phyloP scores from a whole-genome alignment of 2,888 invertebrate species.

The Abrostola tripartita region DNA sequence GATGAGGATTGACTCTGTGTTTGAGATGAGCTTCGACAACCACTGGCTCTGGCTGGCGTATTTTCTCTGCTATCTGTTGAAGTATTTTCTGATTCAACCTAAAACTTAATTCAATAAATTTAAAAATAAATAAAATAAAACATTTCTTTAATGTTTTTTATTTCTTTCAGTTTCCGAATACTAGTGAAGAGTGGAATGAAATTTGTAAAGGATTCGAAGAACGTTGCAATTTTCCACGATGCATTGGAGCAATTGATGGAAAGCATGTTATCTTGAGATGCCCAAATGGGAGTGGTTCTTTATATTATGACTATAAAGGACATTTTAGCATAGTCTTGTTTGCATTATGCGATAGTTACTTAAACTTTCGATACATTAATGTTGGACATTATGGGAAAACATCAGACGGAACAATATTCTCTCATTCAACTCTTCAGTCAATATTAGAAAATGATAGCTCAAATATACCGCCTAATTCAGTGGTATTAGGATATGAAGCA shows the following conservation, averaged over 20 bases:
- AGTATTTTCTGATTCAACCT: constrained; percentile 38
- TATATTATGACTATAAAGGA: too few relatives aligned
- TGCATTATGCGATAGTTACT: constrained; percentile 31
- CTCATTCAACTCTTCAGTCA: constrained; percentile 36
- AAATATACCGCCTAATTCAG: constrained; percentile 33
- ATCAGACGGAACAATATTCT: constrained; percentile 33
- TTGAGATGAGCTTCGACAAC: constrained; percentile 34
- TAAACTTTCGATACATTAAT: constrained; percentile 36
- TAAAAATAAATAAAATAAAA: constrained; percentile 36
- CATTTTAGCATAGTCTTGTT: too few relatives aligned
- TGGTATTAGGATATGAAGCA: constrained; percentile 29
- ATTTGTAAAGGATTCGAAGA: too few relatives aligned
- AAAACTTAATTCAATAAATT: constrained; percentile 37
- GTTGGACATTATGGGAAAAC: constrained; percentile 37
- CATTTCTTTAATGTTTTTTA: constrained; percentile 30
- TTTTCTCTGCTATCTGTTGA: constrained; percentile 39
- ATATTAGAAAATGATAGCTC: constrained; percentile 34
- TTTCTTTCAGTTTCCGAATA: constrained; percentile 32
- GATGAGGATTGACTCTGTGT: constrained; percentile 38
- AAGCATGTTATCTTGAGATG: too few relatives aligned
- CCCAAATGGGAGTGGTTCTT: too few relatives aligned
- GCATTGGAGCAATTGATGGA: too few relatives aligned
- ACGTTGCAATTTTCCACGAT: too few relatives aligned
- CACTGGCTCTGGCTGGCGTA: constrained; percentile 36
- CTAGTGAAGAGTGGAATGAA: too few relatives aligned